A percentile compares a stretch with the other conserved stretches of the same genome.
phyloP scores from a whole-genome alignment of 1,140 invertebrate genomes.

The Chionoecetes opilio region DNA sequence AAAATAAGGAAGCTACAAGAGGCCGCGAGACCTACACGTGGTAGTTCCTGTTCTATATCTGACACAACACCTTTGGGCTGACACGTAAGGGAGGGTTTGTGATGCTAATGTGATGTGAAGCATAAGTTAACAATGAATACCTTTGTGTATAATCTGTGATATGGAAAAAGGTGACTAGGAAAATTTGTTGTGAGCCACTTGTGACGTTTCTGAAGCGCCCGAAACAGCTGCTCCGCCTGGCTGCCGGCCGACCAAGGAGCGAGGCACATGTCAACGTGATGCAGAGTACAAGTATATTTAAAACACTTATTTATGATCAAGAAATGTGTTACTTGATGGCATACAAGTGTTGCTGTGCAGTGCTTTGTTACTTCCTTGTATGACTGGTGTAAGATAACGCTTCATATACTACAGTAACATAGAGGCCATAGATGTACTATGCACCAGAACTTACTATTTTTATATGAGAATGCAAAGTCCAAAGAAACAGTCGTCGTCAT shows the following conservation, averaged over 20 bases:
- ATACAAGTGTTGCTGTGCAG: slow-evolving; percentile 17
- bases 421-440: neutral
- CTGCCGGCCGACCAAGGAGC: neutral
- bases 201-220: neutral
- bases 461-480: neutral
- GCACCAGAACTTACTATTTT: slow-evolving; percentile 19
- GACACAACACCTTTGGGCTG: no score
- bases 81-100: no score
- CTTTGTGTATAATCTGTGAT: neutral
- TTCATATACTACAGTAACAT: neutral
- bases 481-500: slow-evolving; percentile 4
- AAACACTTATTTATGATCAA: slow-evolving; percentile 11
- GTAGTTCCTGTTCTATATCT: no score
- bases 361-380: neutral
- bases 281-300: slow-evolving; percentile 21
- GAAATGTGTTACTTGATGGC: neutral
- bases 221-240: neutral
- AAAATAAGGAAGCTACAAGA: no score
- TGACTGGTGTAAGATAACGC: neutral
- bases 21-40: no score
- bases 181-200: neutral
- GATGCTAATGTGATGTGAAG: no score
- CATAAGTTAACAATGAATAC: neutral
- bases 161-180: neutral
- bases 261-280: neutral